Evolutionary conservation across 1,140 invertebrate genomes (phyloP).

Genomic region (Limonius californicus): DNA sequence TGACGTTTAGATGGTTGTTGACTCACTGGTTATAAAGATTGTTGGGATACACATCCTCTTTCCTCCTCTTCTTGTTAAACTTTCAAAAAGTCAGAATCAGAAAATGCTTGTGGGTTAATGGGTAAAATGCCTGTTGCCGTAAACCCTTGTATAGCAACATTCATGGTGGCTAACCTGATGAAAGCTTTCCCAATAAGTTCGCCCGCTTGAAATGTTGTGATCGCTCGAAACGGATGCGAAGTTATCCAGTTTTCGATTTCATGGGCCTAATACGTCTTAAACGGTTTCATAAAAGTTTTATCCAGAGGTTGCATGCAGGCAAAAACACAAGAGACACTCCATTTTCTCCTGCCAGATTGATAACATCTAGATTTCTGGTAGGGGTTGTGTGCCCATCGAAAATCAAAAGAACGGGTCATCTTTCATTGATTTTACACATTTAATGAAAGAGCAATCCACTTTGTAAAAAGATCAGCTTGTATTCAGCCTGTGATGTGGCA

Average conservation of each 20-base stretch:
- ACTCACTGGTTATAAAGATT: too few relatives aligned
- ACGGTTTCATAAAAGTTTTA: slow-evolving; percentile 42
- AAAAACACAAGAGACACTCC: slow-evolving; percentile 40
- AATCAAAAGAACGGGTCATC: slow-evolving; percentile 32
- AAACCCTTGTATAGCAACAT: neutral
- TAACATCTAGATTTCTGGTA: slow-evolving; percentile 33
- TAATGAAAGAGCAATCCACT: slow-evolving; percentile 32
- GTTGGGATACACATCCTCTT: too few relatives aligned
- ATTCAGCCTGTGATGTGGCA: slow-evolving; percentile 24
- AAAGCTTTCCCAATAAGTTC: neutral
- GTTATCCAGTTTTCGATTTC: too few relatives aligned
- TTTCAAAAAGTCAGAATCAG: neutral
- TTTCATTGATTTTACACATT: slow-evolving; percentile 24
- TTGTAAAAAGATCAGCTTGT: slow-evolving; percentile 25
- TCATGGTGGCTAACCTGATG: neutral
- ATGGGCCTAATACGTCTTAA: slow-evolving; percentile 15
- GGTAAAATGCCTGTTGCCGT: neutral
- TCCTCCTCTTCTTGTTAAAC: neutral
- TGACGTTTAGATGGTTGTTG: neutral
- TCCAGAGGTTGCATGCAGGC: slow-evolving; percentile 47
- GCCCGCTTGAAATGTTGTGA: neutral
- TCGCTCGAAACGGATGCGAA: neutral
- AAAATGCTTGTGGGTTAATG: neutral
- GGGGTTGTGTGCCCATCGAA: slow-evolving; percentile 33
- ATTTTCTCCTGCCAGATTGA: slow-evolving; percentile 37